Evolutionary conservation across 2,797 vertebrate genomes (phyloP).

Genomic region (Triplophysa yarkandensis): DNA sequence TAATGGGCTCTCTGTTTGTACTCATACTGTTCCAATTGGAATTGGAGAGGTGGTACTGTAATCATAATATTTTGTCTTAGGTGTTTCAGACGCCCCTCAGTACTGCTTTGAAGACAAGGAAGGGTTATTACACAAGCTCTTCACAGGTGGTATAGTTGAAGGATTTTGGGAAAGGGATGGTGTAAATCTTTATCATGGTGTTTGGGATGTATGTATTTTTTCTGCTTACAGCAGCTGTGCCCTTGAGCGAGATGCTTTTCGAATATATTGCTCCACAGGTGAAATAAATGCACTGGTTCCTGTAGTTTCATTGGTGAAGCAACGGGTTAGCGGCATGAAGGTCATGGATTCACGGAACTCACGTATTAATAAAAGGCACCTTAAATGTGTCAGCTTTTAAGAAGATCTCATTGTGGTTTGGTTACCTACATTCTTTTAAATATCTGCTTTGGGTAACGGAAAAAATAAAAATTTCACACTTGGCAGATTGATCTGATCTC

Average conservation of each 20-base stretch:
- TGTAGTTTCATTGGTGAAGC: neutral
- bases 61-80: slow-evolving; percentile 45
- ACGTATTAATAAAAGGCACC: neutral
- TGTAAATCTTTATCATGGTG: neutral
- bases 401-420: too few relatives aligned
- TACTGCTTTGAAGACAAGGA: slow-evolving; percentile 25
- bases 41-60: slow-evolving; percentile 19
- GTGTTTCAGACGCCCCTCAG: slow-evolving; percentile 14
- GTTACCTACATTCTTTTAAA: too few relatives aligned
- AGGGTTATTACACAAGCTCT: slow-evolving; percentile 24
- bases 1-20: slow-evolving; percentile 30
- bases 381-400: neutral
- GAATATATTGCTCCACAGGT: slow-evolving; percentile 15
- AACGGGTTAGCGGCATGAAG: neutral
- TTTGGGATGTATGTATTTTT: slow-evolving; percentile 17
- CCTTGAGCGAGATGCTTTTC: slow-evolving; percentile 25
- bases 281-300: neutral
- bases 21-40: neutral
- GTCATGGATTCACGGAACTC: neutral
- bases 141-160: neutral
- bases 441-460: too few relatives aligned
- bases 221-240: neutral
- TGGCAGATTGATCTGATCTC: too few relatives aligned
- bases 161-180: neutral
- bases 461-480: too few relatives aligned